These are phyloP conservation scores for Dryocosmus kuriphilus DNA, from an alignment of 2,888 invertebrate genomes.

Conservation along the genomic window DNA sequence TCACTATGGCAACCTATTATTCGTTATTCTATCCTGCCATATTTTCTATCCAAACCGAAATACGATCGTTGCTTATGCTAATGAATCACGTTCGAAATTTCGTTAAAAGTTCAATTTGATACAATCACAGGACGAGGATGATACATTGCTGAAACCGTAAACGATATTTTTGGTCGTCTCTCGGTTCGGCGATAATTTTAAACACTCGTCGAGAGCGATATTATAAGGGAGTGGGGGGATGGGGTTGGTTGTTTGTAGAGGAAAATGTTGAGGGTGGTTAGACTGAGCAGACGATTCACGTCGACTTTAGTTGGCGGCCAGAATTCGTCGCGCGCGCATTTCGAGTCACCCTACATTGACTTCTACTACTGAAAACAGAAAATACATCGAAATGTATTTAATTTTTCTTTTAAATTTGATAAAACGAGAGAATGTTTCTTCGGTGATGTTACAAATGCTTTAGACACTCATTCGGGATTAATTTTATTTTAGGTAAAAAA, in stretches of 20 bases:
- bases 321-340: slow-evolving; percentile 36
- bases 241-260: neutral
- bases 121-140: slow-evolving; percentile 15
- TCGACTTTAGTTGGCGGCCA: slow-evolving; percentile 33
- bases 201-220: slow-evolving; percentile 1
- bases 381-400: slow-evolving; percentile 1
- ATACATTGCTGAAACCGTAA: slow-evolving; percentile 15
- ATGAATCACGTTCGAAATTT: slow-evolving; percentile 26
- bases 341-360: neutral
- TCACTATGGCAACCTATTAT: neutral
- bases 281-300: slow-evolving; percentile 37
- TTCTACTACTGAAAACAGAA: neutral
- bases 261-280: slow-evolving; percentile 34
- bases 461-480: neutral
- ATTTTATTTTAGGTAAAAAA: neutral
- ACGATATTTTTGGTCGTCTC: slow-evolving; percentile 18
- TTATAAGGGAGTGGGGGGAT: neutral
- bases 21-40: slow-evolving; percentile 7
- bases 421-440: neutral
- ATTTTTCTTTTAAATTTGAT: neutral
- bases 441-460: neutral
- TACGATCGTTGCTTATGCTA: slow-evolving; percentile 9
- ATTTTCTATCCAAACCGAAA: slow-evolving; percentile 10
- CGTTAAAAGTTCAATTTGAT: slow-evolving; percentile 29
- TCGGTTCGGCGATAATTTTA: neutral